Evolutionary conservation across 2,797 vertebrate species (phyloP), one percentile per base, ranked within the genome.

Genomic region (Tarsius wallacei): DNA sequence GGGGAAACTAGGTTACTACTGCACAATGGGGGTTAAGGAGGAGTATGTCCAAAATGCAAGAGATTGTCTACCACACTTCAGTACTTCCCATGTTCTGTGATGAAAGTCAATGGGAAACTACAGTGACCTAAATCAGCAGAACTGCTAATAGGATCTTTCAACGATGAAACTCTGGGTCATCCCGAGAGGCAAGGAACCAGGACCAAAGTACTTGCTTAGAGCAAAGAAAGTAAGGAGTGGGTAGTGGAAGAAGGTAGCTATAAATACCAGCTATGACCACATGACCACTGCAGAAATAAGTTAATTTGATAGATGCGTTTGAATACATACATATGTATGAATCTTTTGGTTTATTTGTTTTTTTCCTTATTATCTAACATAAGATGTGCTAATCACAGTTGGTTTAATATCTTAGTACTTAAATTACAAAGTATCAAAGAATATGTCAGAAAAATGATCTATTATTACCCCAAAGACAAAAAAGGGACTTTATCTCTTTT

Each of bases 361-460:
- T 93, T 51, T 82, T 96, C 74, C 36, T 53, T 74, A 64, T 86
- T 33, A 78, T 70, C n/a, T 76, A 95, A 93, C n/a, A n/a, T 57
- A 91, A 93, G 33, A 73, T 68, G 10, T 83, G 36, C 84, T 80
- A 89, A 55, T 70, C 92, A 53, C 51, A 81, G 47, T 31, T 76
- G 33, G 57, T n/a, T 22, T 93, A 59, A 24, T 66, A 92, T 61
- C 28, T 91, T 64, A 93, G 42, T 73, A 88, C 80, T 92, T 95
- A 87, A 84, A 57, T 51, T 94, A 87, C 1, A 90, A 33, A 84
- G 26, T 57, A 93, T 91, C 57, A 94, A 88, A 95, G 53, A 93
- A 42, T 42, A 42, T 42, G 42, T 42, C 42, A 42, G 42, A 78
- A 80, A 26, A 55, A 84, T 19, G 57, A 93, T 19, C 31, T 33